Evolutionary conservation across 2,113 vertebrate species (phyloP), one percentile per base, ranked within the genome.

Genomic region (Anoplopoma fimbria): DNA sequence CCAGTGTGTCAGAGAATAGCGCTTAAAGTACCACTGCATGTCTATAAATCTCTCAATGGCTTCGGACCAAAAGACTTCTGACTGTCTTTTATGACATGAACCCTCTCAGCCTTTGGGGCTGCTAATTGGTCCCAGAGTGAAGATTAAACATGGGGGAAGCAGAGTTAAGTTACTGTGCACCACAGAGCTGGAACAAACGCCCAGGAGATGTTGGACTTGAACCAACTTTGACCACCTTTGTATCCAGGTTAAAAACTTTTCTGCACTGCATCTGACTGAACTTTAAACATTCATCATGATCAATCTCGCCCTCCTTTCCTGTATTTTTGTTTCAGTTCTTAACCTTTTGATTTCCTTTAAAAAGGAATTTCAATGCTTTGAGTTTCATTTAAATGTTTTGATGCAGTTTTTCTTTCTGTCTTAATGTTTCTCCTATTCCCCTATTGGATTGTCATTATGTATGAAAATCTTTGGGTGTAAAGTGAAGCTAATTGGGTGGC

Each of bases 401-500:
- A 29, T 64, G 9, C 12, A 19, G 21, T 47, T 33, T 77, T 45
- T 23, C 0, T 42, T 29, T 36, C 14, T 4, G 29, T 67, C 19
- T 7, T 13, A 21, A 33, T 33, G 8, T 33, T 45, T 45, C 9
- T n/a, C 23, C 25, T 78, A 25, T 33, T 69, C 21, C 33, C 12
- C n/a, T 68, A 25, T 45, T 29, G 14, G 4, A 34, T 34, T 49
- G 23, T 2, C 7, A 40, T 55, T 67, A 31, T 53, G 60, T 40
- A 15, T 76, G 61, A 42, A 55, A 65, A 33, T 4, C 45, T 91
- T 95, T 93, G 94, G 27, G 57, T 6, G 17, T 25, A 95, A 93
- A 94, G 93, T 95, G 92, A 71, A 83, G 77, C 84, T 82, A 86
- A 75, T 75, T 60, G 73, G 58, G 68, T 55, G 70, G 80, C 87